A percentile compares a stretch with the other conserved stretches of the same genome.
Evolutionary conservation across 2,888 invertebrate genomes (phyloP).

Genomic region (Dascillus cervinus): DNA sequence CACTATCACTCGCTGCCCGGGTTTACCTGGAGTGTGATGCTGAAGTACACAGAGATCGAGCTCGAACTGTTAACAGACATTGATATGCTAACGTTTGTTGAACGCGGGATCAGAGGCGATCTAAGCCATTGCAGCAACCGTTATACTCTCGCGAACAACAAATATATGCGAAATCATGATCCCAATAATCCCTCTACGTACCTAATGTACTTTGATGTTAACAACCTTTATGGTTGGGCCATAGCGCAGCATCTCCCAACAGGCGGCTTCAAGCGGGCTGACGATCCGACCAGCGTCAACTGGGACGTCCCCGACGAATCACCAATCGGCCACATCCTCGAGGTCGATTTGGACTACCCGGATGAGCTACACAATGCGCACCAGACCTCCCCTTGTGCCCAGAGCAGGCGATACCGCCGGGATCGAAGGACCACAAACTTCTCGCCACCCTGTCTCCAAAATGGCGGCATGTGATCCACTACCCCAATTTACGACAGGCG

Average conservation of each 20-base stretch:
- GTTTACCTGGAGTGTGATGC: slow-evolving; percentile 26
- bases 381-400: slow-evolving; percentile 30
- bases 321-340: slow-evolving; percentile 26
- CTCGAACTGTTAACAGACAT: slow-evolving; percentile 31
- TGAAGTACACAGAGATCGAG: slow-evolving; percentile 20
- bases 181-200: slow-evolving; percentile 13
- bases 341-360: slow-evolving; percentile 29
- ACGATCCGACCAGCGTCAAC: not conserved
- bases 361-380: slow-evolving; percentile 25
- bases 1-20: slow-evolving; percentile 27
- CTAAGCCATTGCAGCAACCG: slow-evolving; percentile 24
- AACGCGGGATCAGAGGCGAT: slow-evolving; percentile 14
- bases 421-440: slow-evolving; percentile 19
- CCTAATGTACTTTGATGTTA: slow-evolving; percentile 27
- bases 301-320: slow-evolving; percentile 10
- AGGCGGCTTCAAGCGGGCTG: slow-evolving; percentile 25
- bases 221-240: slow-evolving; percentile 20
- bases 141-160: slow-evolving; percentile 32
- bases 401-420: slow-evolving; percentile 18
- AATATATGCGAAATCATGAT: slow-evolving; percentile 25
- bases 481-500: slow-evolving; percentile 22
- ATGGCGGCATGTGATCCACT: slow-evolving; percentile 18
- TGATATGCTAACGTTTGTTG: slow-evolving; percentile 29
- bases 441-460: slow-evolving; percentile 23
- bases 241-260: slow-evolving; percentile 22